Conservation (phyloP, 2,888 invertebrate species). For the Ecdyonurus torrentis region DNA sequence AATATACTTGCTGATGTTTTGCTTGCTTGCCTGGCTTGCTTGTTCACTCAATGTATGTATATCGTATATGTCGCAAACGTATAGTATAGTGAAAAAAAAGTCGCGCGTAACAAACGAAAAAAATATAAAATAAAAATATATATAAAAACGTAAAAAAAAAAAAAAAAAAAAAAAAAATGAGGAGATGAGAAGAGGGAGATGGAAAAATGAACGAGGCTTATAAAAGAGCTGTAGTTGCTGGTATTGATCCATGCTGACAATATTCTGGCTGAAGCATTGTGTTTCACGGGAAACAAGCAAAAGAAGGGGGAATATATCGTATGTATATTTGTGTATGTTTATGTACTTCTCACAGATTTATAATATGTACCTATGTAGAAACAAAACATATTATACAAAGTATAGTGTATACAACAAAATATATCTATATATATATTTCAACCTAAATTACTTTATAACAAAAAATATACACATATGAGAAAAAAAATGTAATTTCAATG, state of each 20-base stretch:
- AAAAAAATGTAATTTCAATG: no score
- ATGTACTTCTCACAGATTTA: not conserved
- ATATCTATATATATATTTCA: no score
- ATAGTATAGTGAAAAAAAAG: not conserved
- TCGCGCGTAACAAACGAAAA: conserved; percentile 2
- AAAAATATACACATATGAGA: no score
- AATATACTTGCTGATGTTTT: no score
- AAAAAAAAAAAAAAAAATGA: no score
- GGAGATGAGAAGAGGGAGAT: not conserved
- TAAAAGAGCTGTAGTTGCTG: not conserved
- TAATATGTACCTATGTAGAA: no score
- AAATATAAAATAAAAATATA: not conserved
- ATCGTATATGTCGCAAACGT: no score
- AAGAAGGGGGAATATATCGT: not conserved
- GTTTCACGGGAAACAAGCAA: not conserved
- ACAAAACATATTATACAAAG: no score
- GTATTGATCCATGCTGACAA: conserved; percentile 1
- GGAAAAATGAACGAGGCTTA: not conserved
- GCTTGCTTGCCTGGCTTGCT: no score
- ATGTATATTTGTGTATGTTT: no score
- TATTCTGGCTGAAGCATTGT: not conserved
- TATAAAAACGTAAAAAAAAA: not conserved
- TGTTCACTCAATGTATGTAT: not conserved
- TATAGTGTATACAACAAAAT: no score
- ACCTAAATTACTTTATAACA: no score